Evolutionary conservation across 2,113 vertebrate species (phyloP), one percentile per base, ranked within the genome.

Genomic region (Oreocharis arfaki): DNA sequence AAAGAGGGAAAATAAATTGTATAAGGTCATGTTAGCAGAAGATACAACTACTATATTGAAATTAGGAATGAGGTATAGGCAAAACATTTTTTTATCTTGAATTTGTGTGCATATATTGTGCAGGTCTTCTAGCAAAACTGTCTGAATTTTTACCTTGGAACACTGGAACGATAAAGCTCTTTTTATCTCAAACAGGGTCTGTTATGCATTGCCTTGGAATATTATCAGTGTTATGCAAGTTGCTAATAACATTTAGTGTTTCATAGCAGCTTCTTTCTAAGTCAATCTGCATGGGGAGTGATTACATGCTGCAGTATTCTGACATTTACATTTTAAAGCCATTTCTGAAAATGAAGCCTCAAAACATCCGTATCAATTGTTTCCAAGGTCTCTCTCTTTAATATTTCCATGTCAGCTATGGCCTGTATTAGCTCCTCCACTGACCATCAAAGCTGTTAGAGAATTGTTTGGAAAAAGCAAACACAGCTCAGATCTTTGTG

Each of bases 101-200:
- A 82, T 80, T 93, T 88, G 16, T 61, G 15, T 20, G 19, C 7
- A 8, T 41, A 14, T 46, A 39, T 75, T 64, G 18, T 68, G 53
- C 52, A 78, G 28, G 24, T 77, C 76, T 94, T 85, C 33, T 53
- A 74, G 68, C 32, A 94, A 64, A 89, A 75, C 24, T 4, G 37
- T 35, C 57, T 90, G 59, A 50, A 60, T 75, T 93, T 90, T 90
- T 74, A 44, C 71, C 65, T 79, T 67, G 53, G 17, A 86, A 83
- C 52, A 12, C 35, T 64, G 47, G 37, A 86, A 94, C 0, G 68
- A 92, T 75, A 81, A 78, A 81, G 37, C 2, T 1, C 44, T 47
- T 90, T 83, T 93, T 90, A 95, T 96, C 95, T 93, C n/a, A 52
- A 49, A n/a, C 16, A 78, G 28, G 2, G 90, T 61, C 83, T 95